Evolutionary conservation across 2,113 vertebrate species (phyloP).

Genomic region (Rhagologus leucostigma): DNA sequence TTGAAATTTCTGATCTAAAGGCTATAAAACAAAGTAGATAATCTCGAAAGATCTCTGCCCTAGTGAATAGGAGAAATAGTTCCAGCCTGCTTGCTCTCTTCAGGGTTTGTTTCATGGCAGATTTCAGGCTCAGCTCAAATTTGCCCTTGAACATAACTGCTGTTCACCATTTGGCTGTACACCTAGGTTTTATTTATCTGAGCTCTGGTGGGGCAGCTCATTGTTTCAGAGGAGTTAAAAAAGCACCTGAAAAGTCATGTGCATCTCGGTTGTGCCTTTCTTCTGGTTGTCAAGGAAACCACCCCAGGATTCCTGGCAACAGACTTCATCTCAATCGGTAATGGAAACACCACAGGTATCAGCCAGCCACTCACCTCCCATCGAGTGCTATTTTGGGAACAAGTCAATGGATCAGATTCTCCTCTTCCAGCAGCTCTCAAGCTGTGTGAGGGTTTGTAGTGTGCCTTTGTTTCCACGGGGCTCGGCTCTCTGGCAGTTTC

Average conservation of each 20-base stretch:
- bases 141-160: not conserved
- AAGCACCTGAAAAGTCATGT: slow-evolving; percentile 17
- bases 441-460: not conserved
- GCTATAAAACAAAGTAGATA: not conserved
- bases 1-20: not conserved
- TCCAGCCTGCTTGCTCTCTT: not conserved
- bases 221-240: not conserved
- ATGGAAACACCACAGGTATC: slow-evolving; percentile 48
- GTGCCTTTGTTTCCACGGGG: not conserved
- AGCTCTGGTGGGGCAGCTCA: not conserved
- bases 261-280: not conserved
- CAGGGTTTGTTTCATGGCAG: not conserved
- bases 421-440: not conserved
- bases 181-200: not conserved
- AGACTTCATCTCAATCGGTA: not conserved
- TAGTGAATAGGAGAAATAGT: not conserved
- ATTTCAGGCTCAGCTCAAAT: not conserved
- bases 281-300: slow-evolving; percentile 48
- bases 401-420: slow-evolving; percentile 17
- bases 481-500: not conserved
- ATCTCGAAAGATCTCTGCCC: not conserved
- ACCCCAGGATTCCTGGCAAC: slow-evolving; percentile 18
- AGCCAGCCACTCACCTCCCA: slow-evolving; percentile 49
- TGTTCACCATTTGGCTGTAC: not conserved
- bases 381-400: slow-evolving; percentile 16